These are phyloP conservation scores for Orbicella faveolata DNA, from an alignment of 64 coral and sea anemone genomes.

Conservation along the genomic window DNA sequence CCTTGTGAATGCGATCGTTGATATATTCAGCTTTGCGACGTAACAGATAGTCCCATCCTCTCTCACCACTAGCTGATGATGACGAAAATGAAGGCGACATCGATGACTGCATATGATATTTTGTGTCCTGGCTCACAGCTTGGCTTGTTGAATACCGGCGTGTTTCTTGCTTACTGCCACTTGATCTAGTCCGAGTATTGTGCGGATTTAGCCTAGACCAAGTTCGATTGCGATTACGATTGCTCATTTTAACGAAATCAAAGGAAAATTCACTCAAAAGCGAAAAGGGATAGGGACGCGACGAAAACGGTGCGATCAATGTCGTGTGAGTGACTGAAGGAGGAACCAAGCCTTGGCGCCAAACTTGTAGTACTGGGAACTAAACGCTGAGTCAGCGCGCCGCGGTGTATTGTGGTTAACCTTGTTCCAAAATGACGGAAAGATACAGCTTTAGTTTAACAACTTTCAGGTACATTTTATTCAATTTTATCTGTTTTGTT, in stretches of 20 bases:
- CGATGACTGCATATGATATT: background rate
- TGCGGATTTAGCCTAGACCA: background rate
- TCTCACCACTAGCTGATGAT: background rate
- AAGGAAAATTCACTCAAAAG: background rate
- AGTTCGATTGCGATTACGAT: background rate
- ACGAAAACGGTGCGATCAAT: no score
- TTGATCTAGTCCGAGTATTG: background rate
- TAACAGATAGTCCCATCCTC: constrained; percentile 29
- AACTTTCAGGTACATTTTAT: constrained; percentile 91
- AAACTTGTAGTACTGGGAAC: constrained; percentile 24
- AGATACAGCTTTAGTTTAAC: constrained; percentile 99
- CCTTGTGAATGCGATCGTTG: constrained; percentile 32
- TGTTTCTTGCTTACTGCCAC: background rate
- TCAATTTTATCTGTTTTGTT: constrained; percentile 23
- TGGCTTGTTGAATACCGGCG: no score
- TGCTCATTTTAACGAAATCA: background rate
- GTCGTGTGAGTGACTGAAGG: no score
- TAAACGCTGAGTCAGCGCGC: constrained; percentile 63
- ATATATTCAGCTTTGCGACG: constrained; percentile 19
- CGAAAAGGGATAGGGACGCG: background rate
- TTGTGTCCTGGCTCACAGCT: background rate
- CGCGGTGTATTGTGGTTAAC: constrained; percentile 69
- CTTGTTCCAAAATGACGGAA: constrained; percentile 90
- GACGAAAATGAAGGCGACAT: background rate
- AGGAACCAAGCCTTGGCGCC: background rate